phyloP scores from a whole-genome alignment of 2,888 invertebrate species.

The Phoronis australis region DNA sequence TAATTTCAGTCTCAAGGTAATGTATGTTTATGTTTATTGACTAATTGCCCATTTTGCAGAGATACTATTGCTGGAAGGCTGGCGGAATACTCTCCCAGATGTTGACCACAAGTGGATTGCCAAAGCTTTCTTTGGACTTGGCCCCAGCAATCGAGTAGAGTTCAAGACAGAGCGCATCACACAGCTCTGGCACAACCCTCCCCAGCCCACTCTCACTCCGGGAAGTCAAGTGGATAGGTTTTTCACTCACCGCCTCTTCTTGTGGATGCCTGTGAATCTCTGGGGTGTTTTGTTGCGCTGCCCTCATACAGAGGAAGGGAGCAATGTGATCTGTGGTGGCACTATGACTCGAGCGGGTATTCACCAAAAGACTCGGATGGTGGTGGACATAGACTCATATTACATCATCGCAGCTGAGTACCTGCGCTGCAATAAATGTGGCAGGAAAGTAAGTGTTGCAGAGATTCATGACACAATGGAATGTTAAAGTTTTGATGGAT shows the following conservation, averaged over 20 bases:
- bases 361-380: conserved; percentile 12
- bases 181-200: conserved; percentile 19
- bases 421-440: conserved; percentile 15
- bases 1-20: too few species aligned
- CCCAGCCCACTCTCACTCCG: conserved; percentile 8
- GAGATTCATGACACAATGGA: too few species aligned
- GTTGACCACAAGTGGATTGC: background rate
- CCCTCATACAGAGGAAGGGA: conserved; percentile 1
- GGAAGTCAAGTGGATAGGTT: conserved; percentile 10
- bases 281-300: conserved; percentile 13
- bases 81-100: background rate
- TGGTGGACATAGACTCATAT: conserved; percentile 18
- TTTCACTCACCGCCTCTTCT: conserved; percentile 14
- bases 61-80: background rate
- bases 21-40: too few species aligned
- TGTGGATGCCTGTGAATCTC: conserved; percentile 14
- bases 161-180: conserved; percentile 1
- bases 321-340: conserved; percentile 5
- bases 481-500: too few species aligned
- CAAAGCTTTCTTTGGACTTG: background rate
- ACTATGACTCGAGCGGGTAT: conserved; percentile 15
- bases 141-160: too few species aligned
- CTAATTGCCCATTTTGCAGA: too few species aligned
- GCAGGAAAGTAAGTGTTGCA: background rate
- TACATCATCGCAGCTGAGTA: conserved; percentile 19